Conservation (phyloP, 2,113 vertebrate species). For the Rhadina sibilatrix region DNA sequence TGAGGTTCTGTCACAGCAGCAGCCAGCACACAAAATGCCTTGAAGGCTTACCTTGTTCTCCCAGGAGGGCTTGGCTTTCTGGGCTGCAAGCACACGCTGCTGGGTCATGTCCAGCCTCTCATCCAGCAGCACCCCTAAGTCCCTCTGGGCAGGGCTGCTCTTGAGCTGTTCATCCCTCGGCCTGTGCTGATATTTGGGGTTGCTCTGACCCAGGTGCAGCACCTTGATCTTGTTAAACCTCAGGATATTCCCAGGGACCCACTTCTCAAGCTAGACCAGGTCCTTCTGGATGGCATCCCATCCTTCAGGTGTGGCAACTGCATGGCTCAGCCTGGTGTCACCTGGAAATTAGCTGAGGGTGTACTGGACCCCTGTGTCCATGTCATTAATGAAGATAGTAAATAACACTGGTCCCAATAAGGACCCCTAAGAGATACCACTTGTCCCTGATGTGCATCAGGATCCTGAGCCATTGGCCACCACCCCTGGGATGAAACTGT, state of each 20-base stretch:
- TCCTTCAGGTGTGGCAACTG: background rate
- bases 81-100: background rate
- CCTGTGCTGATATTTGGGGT: background rate
- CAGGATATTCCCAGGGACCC: background rate
- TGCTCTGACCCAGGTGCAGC: background rate
- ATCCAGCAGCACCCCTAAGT: too few relatives aligned
- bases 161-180: background rate
- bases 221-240: background rate
- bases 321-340: background rate
- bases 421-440: background rate
- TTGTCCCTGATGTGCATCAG: too few relatives aligned
- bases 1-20: background rate
- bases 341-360: background rate
- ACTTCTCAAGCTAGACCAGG: rapidly evolving
- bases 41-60: background rate
- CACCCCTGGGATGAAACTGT: too few relatives aligned
- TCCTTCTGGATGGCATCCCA: background rate
- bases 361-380: background rate
- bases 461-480: background rate
- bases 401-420: rapidly evolving
- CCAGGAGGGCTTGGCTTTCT: background rate
- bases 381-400: background rate
- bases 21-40: background rate
- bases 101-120: background rate
- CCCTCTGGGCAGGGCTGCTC: background rate